Evolutionary conservation across 2,888 invertebrate genomes (phyloP).

Genomic region (Rhabditoides inermis): DNA sequence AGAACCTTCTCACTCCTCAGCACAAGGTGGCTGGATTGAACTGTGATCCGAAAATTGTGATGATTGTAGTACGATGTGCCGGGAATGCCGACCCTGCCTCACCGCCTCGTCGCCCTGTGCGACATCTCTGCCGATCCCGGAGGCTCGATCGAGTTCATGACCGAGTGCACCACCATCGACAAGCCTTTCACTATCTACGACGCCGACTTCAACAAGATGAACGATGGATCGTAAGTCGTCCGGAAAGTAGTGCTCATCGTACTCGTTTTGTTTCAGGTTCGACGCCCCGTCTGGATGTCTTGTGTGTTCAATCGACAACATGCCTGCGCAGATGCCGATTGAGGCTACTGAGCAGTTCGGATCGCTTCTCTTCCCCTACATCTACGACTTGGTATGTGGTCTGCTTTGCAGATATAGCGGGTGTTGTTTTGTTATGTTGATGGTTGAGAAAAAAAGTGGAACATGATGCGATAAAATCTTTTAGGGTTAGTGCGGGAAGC

Average conservation of each 20-base stretch:
- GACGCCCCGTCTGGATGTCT: conserved; percentile 67
- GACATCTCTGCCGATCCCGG: conserved; percentile 99
- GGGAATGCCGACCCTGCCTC: conserved; percentile 44
- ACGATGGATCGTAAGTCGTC: conserved; percentile 68
- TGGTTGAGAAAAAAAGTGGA: no score
- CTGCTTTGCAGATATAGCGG: no score
- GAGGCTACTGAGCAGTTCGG: conserved; percentile 98
- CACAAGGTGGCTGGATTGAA: conserved; percentile 60
- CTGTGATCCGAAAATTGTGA: neutral
- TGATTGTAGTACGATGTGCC: conserved; percentile 32
- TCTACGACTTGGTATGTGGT: conserved; percentile 67
- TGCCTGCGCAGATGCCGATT: conserved; percentile 95
- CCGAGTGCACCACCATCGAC: conserved; percentile 97
- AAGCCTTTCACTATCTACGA: conserved; percentile 98
- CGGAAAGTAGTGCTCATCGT: neutral
- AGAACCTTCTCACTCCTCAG: conserved; percentile 68
- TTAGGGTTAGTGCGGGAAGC: no score
- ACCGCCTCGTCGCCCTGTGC: conserved; percentile 72
- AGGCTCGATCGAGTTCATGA: conserved; percentile 97
- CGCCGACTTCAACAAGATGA: conserved; percentile 91
- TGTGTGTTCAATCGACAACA: conserved; percentile 99
- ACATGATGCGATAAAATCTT: no score
- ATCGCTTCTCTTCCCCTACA: conserved; percentile 77
- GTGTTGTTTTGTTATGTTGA: no score
- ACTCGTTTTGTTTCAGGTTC: conserved; percentile 28